phyloP scores from a whole-genome alignment of 2,888 invertebrate genomes.

The Actias luna region DNA sequence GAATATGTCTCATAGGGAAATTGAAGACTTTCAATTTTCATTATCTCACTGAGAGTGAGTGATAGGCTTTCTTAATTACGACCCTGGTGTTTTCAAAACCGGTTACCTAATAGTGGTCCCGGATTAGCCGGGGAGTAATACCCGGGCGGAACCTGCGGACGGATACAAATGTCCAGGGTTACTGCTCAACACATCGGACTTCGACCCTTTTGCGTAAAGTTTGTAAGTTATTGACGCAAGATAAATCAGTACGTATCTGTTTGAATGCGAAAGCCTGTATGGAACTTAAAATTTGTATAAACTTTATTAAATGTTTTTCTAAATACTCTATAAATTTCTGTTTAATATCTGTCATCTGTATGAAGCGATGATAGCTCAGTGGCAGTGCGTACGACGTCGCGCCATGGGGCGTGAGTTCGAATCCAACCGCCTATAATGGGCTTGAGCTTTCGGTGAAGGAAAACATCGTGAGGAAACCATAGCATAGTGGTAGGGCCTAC shows the following conservation, averaged over 20 bases:
- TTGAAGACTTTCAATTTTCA: not conserved
- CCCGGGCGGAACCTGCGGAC: constrained; percentile 40
- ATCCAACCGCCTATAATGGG: too few relatives aligned
- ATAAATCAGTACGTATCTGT: not conserved
- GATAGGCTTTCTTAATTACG: constrained; percentile 28
- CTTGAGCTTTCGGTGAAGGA: too few relatives aligned
- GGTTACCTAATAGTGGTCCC: constrained; percentile 58
- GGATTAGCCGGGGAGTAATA: constrained; percentile 50
- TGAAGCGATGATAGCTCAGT: too few relatives aligned
- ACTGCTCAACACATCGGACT: constrained; percentile 42
- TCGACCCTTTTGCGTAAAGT: constrained; percentile 19
- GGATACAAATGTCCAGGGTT: constrained; percentile 49
- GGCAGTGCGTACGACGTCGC: too few relatives aligned
- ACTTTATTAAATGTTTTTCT: too few relatives aligned
- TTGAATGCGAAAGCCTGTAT: not conserved
- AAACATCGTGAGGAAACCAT: too few relatives aligned
- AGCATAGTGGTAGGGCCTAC: too few relatives aligned
- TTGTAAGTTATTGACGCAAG: constrained; percentile 20
- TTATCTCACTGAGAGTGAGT: not conserved
- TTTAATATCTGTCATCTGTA: too few relatives aligned
- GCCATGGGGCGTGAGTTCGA: too few relatives aligned
- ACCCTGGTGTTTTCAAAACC: constrained; percentile 33
- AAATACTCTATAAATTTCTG: too few relatives aligned
- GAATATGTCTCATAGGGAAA: not conserved
- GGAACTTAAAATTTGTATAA: not conserved